phyloP scores from a whole-genome alignment of 1,140 invertebrate genomes.

The Leptopilina boulardi region DNA sequence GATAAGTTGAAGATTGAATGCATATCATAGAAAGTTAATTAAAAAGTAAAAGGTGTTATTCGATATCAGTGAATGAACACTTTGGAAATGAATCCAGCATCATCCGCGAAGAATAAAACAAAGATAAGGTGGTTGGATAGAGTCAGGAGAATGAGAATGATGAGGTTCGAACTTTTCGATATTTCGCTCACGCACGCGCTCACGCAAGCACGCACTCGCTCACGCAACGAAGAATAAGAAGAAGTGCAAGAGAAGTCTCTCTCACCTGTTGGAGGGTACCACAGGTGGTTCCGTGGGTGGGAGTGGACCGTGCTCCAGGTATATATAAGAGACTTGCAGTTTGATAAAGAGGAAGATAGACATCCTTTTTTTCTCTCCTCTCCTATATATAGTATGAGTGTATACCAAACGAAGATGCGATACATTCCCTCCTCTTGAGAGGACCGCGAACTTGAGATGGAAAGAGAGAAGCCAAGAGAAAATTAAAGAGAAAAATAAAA shows the following conservation, averaged over 20 bases:
- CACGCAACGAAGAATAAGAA: constrained; percentile 61
- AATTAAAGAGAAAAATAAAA: constrained; percentile 36
- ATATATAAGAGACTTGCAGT: constrained; percentile 61
- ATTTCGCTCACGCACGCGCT: constrained; percentile 72
- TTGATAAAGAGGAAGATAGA: constrained; percentile 72
- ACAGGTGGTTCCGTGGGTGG: constrained; percentile 72
- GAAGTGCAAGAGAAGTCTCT: constrained; percentile 52
- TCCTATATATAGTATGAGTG: constrained; percentile 37
- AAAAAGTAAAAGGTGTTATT: neutral
- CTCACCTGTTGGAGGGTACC: constrained; percentile 64
- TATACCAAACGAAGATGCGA: constrained; percentile 31
- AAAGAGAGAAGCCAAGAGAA: constrained; percentile 37
- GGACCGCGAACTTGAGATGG: constrained; percentile 37
- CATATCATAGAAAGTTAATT: constrained; percentile 36
- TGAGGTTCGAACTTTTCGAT: constrained; percentile 66
- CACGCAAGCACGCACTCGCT: constrained; percentile 59
- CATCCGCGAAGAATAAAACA: constrained; percentile 45
- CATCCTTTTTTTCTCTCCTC: constrained; percentile 50
- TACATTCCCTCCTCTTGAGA: constrained; percentile 9
- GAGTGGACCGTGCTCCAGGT: constrained; percentile 61
- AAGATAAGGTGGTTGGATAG: constrained; percentile 41
- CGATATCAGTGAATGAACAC: constrained; percentile 28
- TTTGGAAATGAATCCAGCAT: constrained; percentile 34
- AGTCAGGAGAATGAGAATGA: constrained; percentile 40
- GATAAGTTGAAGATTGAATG: constrained; percentile 37